A percentile compares a stretch with the other conserved stretches of the same genome.
These are phyloP conservation scores for Andrena fulva DNA, from an alignment of 2,888 invertebrate genomes.

Conservation along the genomic window DNA sequence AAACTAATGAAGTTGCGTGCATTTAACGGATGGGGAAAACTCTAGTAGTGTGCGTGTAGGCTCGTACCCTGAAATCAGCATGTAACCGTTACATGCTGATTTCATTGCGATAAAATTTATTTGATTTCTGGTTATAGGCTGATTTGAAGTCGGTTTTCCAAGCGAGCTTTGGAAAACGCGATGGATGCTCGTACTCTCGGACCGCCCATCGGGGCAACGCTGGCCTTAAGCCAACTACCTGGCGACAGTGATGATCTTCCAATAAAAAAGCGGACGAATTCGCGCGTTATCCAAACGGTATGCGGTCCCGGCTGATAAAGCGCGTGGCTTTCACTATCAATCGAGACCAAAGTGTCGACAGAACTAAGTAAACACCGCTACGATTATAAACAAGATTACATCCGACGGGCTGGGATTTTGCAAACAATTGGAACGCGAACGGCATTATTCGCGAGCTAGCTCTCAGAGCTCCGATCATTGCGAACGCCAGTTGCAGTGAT, in stretches of 20 bases:
- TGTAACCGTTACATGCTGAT: too few relatives aligned
- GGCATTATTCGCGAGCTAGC: conserved; percentile 35
- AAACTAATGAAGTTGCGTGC: too few relatives aligned
- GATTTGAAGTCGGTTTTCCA: too few relatives aligned
- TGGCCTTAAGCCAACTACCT: background rate
- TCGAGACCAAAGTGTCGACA: conserved; percentile 44
- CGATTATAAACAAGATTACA: conserved; percentile 70
- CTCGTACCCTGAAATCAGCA: too few relatives aligned
- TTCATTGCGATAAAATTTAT: too few relatives aligned
- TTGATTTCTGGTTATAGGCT: too few relatives aligned
- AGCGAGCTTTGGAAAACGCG: too few relatives aligned
- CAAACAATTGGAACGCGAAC: conserved; percentile 66
- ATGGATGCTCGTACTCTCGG: too few relatives aligned
- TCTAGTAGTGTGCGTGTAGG: too few relatives aligned
- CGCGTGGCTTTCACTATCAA: conserved; percentile 54
- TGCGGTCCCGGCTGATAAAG: conserved; percentile 26
- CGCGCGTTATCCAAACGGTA: background rate
- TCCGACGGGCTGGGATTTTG: conserved; percentile 59
- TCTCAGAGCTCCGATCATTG: background rate
- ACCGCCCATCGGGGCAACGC: too few relatives aligned
- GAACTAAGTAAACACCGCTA: conserved; percentile 63
- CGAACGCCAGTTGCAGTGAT: too few relatives aligned
- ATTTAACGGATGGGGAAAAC: too few relatives aligned
- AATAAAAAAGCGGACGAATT: background rate
- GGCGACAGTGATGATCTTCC: background rate